Evolutionary conservation across 2,888 invertebrate genomes (phyloP), one percentile per base, ranked within the genome.

Genomic region (Pharmacophagus antenor): DNA sequence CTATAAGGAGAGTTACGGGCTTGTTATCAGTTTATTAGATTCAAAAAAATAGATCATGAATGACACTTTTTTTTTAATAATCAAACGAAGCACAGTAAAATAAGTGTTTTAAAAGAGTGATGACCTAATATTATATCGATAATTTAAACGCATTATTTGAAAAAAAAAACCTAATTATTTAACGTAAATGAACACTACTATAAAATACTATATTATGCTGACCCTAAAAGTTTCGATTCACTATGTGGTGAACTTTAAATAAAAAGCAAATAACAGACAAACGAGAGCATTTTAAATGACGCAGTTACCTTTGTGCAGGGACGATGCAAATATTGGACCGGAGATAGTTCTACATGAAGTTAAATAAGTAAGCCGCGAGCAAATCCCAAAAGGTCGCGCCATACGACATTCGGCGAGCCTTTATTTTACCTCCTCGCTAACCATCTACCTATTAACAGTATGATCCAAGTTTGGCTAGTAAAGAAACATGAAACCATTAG

Each of bases 331-430:
- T 88, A 88, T 87, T 85, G 74, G 73, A 78, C 69, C 51, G 67
- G 71, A 82, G 87, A 88, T 88, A 88, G 88, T 88, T 85, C 74
- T 70, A 73, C 67, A 72, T 73, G 66, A 80, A 84, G 84, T 85
- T 83, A 85, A 87, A 85, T 82, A 85, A 80, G 82, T 81, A 75
- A 78, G 73, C 76, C 76, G 73, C 73, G 72, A 73, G 76, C 74
- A 76, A 81, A 76, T 87, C 88, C 88, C 84, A 63, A 75, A 81
- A 86, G 88, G 87, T 85, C 85, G 82, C 77, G 82, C 76, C 85
- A 81, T 83, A 80, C 85, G 84, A 86, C 86, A 84, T 87, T 75
- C 74, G 77, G 78, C 71, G 72, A 76, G 81, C 84, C 87, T 88
- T 88, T 88, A 88, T 88, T 88, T 87, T 84, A 82, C 76, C 82